phyloP scores from a whole-genome alignment of 2,113 vertebrate species.

The Eidolon helvum region DNA sequence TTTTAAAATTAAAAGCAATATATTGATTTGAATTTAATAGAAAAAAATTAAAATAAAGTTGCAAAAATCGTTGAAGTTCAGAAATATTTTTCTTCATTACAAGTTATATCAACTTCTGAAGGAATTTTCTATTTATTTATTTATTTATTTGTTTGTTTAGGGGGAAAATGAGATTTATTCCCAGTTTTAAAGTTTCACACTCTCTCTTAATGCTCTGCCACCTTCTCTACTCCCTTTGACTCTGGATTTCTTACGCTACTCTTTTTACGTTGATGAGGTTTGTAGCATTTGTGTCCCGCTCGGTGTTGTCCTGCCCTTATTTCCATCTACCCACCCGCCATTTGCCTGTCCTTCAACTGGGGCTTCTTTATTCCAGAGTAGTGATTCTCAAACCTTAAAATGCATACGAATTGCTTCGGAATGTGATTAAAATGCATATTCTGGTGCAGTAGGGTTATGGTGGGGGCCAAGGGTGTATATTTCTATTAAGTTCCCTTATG shows the following conservation, averaged over 20 bases:
- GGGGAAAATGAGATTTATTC: not conserved
- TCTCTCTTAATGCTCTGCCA: not conserved
- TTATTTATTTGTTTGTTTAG: not conserved
- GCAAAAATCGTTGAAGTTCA: slow-evolving; percentile 39
- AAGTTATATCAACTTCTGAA: not conserved
- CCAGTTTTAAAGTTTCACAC: not conserved
- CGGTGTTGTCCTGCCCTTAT: not conserved
- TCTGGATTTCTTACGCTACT: not conserved
- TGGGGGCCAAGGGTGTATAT: not conserved
- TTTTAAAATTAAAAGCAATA: slow-evolving; percentile 62
- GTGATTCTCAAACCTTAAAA: not conserved
- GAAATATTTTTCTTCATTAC: slow-evolving; percentile 27
- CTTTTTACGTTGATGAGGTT: not conserved
- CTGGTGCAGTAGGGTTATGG: not conserved
- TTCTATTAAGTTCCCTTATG: not conserved
- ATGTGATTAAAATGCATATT: not conserved
- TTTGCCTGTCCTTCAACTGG: not conserved
- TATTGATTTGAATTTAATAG: slow-evolving; percentile 68
- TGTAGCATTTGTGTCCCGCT: not conserved
- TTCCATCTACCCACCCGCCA: not conserved
- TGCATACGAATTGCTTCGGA: not conserved
- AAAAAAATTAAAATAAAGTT: slow-evolving; percentile 39
- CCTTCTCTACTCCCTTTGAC: accelerated
- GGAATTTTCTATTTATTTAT: not conserved
- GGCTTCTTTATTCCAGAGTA: not conserved